These are phyloP conservation scores for Ferdinandea cuprea DNA, from an alignment of 2,888 invertebrate species.

Conservation along the genomic window DNA sequence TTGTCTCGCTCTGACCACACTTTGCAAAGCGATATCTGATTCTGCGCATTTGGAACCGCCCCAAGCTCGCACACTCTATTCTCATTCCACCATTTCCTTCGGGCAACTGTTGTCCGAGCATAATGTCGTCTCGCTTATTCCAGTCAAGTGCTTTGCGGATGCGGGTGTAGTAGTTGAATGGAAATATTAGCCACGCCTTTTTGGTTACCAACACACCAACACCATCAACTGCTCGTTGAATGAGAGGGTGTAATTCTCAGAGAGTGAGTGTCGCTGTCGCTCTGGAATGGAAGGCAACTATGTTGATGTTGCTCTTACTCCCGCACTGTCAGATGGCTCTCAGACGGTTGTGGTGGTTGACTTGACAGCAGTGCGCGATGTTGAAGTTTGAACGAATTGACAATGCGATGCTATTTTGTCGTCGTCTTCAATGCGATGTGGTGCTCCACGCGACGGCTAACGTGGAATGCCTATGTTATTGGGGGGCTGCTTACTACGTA, in stretches of 20 bases:
- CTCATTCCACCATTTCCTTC: slow-evolving; percentile 34
- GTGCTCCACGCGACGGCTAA: slow-evolving; percentile 53
- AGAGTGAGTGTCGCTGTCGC: slow-evolving; percentile 49
- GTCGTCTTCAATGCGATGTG: slow-evolving; percentile 32
- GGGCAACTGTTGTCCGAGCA: background rate
- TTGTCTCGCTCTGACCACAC: slow-evolving; percentile 76
- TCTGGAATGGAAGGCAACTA: slow-evolving; percentile 22
- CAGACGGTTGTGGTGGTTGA: slow-evolving; percentile 21
- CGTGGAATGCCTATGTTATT: slow-evolving; percentile 31
- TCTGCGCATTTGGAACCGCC: slow-evolving; percentile 74
- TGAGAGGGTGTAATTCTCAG: slow-evolving; percentile 68
- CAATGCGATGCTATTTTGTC: slow-evolving; percentile 58
- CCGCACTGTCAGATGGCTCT: slow-evolving; percentile 57
- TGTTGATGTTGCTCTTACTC: slow-evolving; percentile 48
- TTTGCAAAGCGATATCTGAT: slow-evolving; percentile 4
- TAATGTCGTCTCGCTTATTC: slow-evolving; percentile 65
- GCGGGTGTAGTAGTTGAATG: slow-evolving; percentile 70
- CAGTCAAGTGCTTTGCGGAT: slow-evolving; percentile 64
- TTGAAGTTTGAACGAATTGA: slow-evolving; percentile 28
- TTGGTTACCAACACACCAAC: slow-evolving; percentile 31
- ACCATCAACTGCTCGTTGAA: background rate
- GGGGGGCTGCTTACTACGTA: slow-evolving; percentile 13
- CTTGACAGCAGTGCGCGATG: slow-evolving; percentile 40
- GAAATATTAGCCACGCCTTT: slow-evolving; percentile 65
- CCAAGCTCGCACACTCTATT: slow-evolving; percentile 62